Percentiles rank a stretch among this genome's conserved stretches.
These are phyloP conservation scores for Melanitta fusca DNA, from an alignment of 2,797 vertebrate genomes.

Conservation along the genomic window DNA sequence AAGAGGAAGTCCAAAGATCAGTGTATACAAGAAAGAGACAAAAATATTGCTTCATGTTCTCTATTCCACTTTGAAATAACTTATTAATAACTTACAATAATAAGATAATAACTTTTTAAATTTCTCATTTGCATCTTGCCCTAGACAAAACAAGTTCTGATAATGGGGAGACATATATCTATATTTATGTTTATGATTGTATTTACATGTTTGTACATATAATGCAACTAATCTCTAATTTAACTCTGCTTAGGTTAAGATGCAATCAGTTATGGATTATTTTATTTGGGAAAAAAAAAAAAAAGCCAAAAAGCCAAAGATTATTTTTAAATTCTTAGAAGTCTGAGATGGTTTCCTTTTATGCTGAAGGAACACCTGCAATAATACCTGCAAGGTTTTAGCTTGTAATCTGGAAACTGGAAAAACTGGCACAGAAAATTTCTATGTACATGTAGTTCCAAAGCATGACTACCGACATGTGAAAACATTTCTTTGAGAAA, in stretches of 20 bases:
- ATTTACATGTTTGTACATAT: not conserved
- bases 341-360: not conserved
- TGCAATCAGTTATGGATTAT: rapidly evolving
- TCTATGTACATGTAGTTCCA: not conserved
- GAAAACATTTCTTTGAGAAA: not conserved
- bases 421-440: not conserved
- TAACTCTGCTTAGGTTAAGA: not conserved
- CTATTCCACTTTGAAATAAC: not conserved
- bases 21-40: not conserved
- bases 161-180: not conserved
- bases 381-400: not conserved
- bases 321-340: not conserved
- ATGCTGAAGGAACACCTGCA: not conserved
- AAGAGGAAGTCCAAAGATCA: not conserved
- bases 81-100: no score
- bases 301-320: not conserved
- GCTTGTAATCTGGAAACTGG: not conserved
- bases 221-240: not conserved
- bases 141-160: not conserved
- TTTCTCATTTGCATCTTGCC: not conserved
- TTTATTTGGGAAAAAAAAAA: not conserved
- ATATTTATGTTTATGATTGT: not conserved
- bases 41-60: not conserved
- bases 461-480: not conserved
- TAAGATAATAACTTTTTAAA: not conserved